Percentiles rank a stretch among this genome's conserved stretches.
Evolutionary conservation across 2,797 vertebrate genomes (phyloP).

Genomic region (Malacoraja senta): DNA sequence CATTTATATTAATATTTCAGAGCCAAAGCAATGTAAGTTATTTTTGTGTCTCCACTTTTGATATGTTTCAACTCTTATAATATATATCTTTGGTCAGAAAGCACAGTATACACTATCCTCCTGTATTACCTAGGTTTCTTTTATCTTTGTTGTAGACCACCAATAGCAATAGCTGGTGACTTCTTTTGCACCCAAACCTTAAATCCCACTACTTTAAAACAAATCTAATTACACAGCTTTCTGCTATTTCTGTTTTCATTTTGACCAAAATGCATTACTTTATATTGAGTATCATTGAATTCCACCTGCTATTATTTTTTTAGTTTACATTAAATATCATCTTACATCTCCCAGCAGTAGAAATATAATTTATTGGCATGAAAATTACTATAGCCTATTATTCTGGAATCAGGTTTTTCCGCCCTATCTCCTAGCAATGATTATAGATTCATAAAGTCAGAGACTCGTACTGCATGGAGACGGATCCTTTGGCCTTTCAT

Average conservation of each 20-base stretch:
- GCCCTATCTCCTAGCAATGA: too few species aligned
- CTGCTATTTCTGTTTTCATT: not conserved
- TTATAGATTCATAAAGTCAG: too few species aligned
- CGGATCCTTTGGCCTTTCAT: too few species aligned
- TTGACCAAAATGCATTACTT: not conserved
- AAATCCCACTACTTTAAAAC: not conserved
- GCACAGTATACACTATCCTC: not conserved
- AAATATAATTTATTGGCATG: too few species aligned
- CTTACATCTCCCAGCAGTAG: not conserved
- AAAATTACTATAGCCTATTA: too few species aligned
- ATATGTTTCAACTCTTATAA: not conserved
- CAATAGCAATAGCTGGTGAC: not conserved
- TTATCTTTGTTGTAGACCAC: not conserved
- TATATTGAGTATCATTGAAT: not conserved
- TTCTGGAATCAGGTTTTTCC: too few species aligned
- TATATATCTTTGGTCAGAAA: not conserved
- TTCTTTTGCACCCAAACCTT: not conserved
- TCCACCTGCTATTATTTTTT: not conserved
- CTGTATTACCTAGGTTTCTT: too few species aligned
- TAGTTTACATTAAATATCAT: not conserved
- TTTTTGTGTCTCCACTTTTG: not conserved
- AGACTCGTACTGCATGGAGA: too few species aligned
- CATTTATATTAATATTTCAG: not conserved
- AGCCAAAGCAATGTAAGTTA: not conserved
- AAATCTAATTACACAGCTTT: not conserved